These are phyloP conservation scores for Guaruba guarouba DNA, from an alignment of 2,113 vertebrate species.

Conservation along the genomic window DNA sequence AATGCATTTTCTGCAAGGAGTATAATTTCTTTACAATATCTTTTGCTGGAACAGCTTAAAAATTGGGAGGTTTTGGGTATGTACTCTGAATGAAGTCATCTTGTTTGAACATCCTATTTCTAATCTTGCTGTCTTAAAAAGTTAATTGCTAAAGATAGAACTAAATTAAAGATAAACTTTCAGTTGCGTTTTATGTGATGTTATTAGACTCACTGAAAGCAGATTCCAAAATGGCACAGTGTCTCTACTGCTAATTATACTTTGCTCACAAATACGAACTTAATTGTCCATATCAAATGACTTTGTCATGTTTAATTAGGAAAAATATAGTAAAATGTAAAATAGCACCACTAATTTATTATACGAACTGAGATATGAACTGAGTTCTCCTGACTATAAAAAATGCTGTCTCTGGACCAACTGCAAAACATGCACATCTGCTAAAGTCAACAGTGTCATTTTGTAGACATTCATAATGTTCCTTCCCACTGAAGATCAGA, in stretches of 20 bases:
- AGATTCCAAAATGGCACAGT: conserved; percentile 5
- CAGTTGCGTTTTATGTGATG: background rate
- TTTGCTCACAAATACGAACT: conserved; percentile 9
- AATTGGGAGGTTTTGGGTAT: background rate
- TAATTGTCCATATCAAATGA: conserved; percentile 60
- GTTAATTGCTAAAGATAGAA: conserved; percentile 34
- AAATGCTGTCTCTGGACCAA: background rate
- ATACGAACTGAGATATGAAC: background rate
- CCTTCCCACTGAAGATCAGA: background rate
- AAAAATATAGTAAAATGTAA: conserved; percentile 29
- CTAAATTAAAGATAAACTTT: conserved; percentile 50
- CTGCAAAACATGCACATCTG: conserved; percentile 3
- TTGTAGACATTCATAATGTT: background rate
- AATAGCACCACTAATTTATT: conserved; percentile 21
- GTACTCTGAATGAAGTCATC: background rate
- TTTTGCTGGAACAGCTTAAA: background rate
- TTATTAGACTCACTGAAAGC: conserved; percentile 17
- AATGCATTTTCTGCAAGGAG: background rate
- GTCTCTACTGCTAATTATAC: conserved; percentile 39
- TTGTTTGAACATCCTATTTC: background rate
- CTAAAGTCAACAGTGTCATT: conserved; percentile 12
- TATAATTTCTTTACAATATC: background rate
- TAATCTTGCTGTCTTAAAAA: background rate
- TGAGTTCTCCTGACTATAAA: background rate
- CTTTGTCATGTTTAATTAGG: conserved; percentile 45